These are phyloP conservation scores for Muschampia plurimacula DNA, from an alignment of 2,888 invertebrate species.

Conservation along the genomic window DNA sequence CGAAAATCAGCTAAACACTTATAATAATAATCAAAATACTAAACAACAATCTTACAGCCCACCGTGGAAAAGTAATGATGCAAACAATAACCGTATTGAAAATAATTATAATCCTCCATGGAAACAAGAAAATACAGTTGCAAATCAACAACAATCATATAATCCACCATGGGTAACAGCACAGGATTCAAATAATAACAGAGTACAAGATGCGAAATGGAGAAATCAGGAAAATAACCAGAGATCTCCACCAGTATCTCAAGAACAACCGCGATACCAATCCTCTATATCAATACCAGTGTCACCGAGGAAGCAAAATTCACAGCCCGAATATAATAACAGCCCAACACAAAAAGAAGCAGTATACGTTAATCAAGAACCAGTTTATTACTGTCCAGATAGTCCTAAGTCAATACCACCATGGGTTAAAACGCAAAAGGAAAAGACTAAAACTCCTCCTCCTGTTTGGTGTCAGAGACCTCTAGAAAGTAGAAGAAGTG, in stretches of 20 bases:
- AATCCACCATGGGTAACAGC: slow-evolving; percentile 62
- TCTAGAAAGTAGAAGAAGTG: slow-evolving; percentile 70
- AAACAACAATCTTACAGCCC: slow-evolving; percentile 66
- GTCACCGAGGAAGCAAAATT: slow-evolving; percentile 67
- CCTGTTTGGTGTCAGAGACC: slow-evolving; percentile 78
- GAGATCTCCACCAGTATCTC: slow-evolving; percentile 54
- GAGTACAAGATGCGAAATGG: slow-evolving; percentile 65
- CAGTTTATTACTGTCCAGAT: slow-evolving; percentile 76
- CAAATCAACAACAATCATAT: slow-evolving; percentile 57
- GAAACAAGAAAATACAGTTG: slow-evolving; percentile 65
- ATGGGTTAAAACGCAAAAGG: slow-evolving; percentile 80
- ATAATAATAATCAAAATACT: slow-evolving; percentile 58
- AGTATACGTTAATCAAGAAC: slow-evolving; percentile 78
- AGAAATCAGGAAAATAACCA: slow-evolving; percentile 58
- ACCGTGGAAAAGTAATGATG: slow-evolving; percentile 71
- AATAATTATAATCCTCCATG: slow-evolving; percentile 62
- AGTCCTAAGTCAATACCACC: slow-evolving; percentile 78
- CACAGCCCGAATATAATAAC: slow-evolving; percentile 66
- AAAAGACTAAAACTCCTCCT: slow-evolving; percentile 81
- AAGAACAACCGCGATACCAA: slow-evolving; percentile 73
- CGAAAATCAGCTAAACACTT: slow-evolving; percentile 59
- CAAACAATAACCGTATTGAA: slow-evolving; percentile 62
- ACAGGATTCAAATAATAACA: slow-evolving; percentile 68
- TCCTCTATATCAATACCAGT: slow-evolving; percentile 81
- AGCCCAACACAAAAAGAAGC: slow-evolving; percentile 70